Percentiles rank a stretch among this genome's conserved stretches.
These are phyloP conservation scores for Gymnorhina tibicen DNA, from an alignment of 2,113 vertebrate genomes.

Conservation along the genomic window DNA sequence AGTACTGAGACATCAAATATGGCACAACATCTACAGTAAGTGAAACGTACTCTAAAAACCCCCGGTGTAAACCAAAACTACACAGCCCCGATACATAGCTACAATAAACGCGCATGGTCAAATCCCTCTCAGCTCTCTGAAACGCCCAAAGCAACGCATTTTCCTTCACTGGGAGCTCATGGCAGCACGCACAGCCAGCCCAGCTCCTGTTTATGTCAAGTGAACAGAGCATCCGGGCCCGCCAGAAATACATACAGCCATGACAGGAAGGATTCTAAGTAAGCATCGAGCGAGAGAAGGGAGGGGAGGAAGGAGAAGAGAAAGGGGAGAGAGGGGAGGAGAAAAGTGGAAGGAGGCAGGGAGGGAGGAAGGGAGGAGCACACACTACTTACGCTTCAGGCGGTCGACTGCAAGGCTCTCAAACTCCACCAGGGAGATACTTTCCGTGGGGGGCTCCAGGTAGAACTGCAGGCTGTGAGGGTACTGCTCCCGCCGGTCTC, in stretches of 20 bases:
- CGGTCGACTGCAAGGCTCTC: conserved; percentile 90
- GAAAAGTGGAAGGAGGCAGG: background rate
- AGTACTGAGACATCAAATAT: background rate
- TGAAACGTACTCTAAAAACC: rapidly evolving
- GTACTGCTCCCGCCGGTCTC: conserved; percentile 71
- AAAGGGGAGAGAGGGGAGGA: too few relatives aligned
- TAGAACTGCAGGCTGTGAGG: conserved; percentile 89
- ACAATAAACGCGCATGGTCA: rapidly evolving
- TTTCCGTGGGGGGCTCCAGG: conserved; percentile 85
- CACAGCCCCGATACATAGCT: background rate
- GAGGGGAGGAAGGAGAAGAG: background rate
- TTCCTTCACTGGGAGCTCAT: rapidly evolving
- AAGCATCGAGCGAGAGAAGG: background rate
- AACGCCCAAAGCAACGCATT: background rate
- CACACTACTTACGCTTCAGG: conserved; percentile 82
- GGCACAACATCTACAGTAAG: rapidly evolving
- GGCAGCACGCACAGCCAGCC: background rate
- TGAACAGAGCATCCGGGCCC: background rate
- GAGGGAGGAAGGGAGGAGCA: rapidly evolving
- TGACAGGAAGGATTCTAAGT: too few relatives aligned
- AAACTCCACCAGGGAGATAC: conserved; percentile 87
- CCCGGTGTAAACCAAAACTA: rapidly evolving
- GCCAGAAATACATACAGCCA: rapidly evolving
- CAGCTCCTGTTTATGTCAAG: rapidly evolving
- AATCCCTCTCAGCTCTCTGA: rapidly evolving